Evolutionary conservation across 2,797 vertebrate genomes (phyloP), one percentile per base, ranked within the genome.

Genomic region (Coregonus sp.): DNA sequence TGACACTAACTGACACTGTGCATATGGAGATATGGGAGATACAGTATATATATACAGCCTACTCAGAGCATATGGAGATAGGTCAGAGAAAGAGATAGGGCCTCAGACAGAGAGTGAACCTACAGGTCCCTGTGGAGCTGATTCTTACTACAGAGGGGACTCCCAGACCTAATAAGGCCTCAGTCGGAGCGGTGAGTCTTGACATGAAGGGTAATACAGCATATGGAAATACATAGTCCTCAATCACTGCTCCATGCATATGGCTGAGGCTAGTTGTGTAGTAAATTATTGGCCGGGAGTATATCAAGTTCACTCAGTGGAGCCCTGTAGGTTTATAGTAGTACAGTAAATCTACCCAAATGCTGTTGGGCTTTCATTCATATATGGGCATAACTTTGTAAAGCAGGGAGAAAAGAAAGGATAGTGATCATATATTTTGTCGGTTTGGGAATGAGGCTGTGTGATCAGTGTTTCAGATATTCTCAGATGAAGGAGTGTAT

Each of bases 101-200:
- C 63, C 63, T 33, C 73, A 18, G 59, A 51, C 74, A 75, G 80
- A 84, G 77, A 85, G 80, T 78, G 87, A 87, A 81, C 81, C 56
- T 68, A 70, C 67, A 65, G 84, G 78, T 90, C 88, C 89, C 90
- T 71, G 80, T 0, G 82, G 92, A 89, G 79, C 78, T 18, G 80
- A 67, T 83, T 92, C 89, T 90, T 89, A 86, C 90, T 87, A 81
- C 88, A 81, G 82, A 78, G 81, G 80, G 81, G 89, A 92, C 79
- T 91, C 91, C 86, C 87, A 84, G 78, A 90, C 80, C 89, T 88
- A 89, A 93, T 91, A 92, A 91, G 87, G 87, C 80, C 81, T 29
- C 77, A 73, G 78, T 76, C 76, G 79, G 79, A 73, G 86, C 82
- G 82, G 80, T 80, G 63, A 59, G 54, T 81, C 67, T 82, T 82